These are phyloP conservation scores for Rhopalosiphum padi DNA, from an alignment of 1,140 invertebrate species.

Conservation along the genomic window DNA sequence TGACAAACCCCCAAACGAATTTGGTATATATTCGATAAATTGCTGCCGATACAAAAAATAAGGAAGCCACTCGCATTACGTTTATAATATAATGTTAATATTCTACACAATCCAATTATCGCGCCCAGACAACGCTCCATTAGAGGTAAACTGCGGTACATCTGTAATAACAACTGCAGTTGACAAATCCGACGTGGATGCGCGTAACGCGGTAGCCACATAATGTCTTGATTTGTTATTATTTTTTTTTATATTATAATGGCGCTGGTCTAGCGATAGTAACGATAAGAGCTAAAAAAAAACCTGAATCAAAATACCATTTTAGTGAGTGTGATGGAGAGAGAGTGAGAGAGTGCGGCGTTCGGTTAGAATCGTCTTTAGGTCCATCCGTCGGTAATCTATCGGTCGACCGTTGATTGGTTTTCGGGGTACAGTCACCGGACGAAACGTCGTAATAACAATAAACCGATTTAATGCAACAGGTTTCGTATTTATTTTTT, in stretches of 20 bases:
- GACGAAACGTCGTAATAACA: neutral
- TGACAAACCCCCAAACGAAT: neutral
- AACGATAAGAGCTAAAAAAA: neutral
- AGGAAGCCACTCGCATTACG: neutral
- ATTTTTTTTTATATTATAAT: neutral
- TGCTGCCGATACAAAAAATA: neutral
- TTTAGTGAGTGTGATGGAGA: neutral
- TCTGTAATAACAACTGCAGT: neutral
- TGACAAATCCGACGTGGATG: slow-evolving; percentile 29
- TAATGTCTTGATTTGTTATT: neutral
- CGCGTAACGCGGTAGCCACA: neutral
- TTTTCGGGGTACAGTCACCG: neutral
- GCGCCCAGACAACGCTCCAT: slow-evolving; percentile 38
- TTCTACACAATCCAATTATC: slow-evolving; percentile 17
- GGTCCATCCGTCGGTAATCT: neutral
- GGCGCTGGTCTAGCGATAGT: neutral
- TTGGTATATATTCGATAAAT: neutral
- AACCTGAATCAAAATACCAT: neutral
- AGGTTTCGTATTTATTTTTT: slow-evolving; percentile 1
- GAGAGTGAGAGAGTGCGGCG: neutral
- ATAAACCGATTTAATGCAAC: slow-evolving; percentile 47
- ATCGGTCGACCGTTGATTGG: neutral
- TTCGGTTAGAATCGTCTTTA: neutral
- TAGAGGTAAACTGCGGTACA: neutral
- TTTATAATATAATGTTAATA: neutral